phyloP scores from a whole-genome alignment of 2,888 invertebrate species.

The Ophion ventricosus region DNA sequence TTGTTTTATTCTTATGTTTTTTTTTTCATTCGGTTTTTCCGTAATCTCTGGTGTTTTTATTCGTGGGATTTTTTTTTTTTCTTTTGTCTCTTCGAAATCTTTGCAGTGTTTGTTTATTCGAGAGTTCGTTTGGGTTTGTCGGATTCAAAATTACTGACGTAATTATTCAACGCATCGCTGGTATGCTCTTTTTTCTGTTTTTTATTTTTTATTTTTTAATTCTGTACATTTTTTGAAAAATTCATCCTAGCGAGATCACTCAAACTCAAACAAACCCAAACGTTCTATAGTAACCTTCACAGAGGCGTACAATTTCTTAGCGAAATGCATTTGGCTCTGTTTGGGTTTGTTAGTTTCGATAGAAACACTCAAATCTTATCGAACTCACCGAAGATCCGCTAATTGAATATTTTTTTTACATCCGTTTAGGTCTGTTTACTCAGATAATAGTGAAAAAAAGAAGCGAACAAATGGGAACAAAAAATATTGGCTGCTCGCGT shows the following conservation, averaged over 20 bases:
- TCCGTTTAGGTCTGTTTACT: not conserved
- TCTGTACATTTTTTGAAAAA: not conserved
- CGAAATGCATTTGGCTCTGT: not conserved
- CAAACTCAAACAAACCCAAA: not conserved
- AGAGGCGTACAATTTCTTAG: not conserved
- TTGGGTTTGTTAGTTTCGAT: not conserved
- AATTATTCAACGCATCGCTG: no score
- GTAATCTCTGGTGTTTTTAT: not conserved
- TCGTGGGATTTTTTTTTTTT: no score
- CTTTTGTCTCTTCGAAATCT: no score
- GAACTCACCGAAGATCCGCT: not conserved
- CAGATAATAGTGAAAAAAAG: not conserved
- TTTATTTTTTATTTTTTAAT: no score
- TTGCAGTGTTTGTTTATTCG: no score
- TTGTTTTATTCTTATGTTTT: not conserved
- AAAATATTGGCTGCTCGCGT: not conserved
- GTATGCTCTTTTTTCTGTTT: no score
- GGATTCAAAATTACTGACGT: not conserved
- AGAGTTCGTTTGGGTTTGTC: not conserved
- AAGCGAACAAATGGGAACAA: not conserved
- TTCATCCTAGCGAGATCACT: not conserved
- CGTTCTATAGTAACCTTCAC: not conserved
- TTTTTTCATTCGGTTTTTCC: not conserved
- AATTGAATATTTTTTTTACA: not conserved
- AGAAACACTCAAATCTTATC: no score